Evolutionary conservation across 2,797 vertebrate species (phyloP).

Genomic region (Chrosomus eos): DNA sequence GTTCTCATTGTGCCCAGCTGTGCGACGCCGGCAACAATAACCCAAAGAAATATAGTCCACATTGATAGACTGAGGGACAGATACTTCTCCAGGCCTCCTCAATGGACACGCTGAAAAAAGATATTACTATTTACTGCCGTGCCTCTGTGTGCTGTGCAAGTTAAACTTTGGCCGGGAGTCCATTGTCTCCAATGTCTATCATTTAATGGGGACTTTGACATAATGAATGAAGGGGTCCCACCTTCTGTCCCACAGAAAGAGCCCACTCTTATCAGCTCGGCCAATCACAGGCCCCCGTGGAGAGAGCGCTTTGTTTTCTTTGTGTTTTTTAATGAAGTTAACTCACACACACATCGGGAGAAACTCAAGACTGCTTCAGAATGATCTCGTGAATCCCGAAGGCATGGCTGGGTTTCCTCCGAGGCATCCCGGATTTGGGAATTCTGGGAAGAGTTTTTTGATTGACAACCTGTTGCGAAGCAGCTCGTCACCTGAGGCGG

Average conservation of each 20-base stretch:
- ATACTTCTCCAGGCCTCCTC: slow-evolving; percentile 49
- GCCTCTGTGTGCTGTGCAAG: slow-evolving; percentile 77
- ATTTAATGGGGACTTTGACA: slow-evolving; percentile 86
- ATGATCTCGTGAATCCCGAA: slow-evolving; percentile 38
- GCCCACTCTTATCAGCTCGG: slow-evolving; percentile 78
- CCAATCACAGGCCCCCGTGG: slow-evolving; percentile 67
- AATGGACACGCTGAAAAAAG: slow-evolving; percentile 64
- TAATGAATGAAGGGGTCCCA: slow-evolving; percentile 91
- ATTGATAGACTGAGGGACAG: slow-evolving; percentile 44
- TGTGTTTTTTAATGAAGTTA: slow-evolving; percentile 82
- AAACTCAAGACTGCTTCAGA: slow-evolving; percentile 31
- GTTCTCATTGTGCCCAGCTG: slow-evolving; percentile 14
- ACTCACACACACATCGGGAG: slow-evolving; percentile 61
- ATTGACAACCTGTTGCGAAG: slow-evolving; percentile 87
- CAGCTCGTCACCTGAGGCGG: neutral
- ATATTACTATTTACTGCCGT: slow-evolving; percentile 79
- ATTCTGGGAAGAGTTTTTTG: slow-evolving; percentile 91
- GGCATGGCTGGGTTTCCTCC: slow-evolving; percentile 81
- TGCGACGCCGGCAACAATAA: slow-evolving; percentile 21
- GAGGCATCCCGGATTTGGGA: slow-evolving; percentile 81
- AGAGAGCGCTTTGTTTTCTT: slow-evolving; percentile 68
- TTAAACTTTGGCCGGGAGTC: slow-evolving; percentile 82
- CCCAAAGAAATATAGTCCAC: slow-evolving; percentile 42
- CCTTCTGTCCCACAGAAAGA: slow-evolving; percentile 86
- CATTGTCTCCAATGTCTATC: slow-evolving; percentile 89